A percentile compares a stretch with the other conserved stretches of the same genome.
phyloP scores from a whole-genome alignment of 23 tunicate species.

The Trididemnum nubilum region DNA sequence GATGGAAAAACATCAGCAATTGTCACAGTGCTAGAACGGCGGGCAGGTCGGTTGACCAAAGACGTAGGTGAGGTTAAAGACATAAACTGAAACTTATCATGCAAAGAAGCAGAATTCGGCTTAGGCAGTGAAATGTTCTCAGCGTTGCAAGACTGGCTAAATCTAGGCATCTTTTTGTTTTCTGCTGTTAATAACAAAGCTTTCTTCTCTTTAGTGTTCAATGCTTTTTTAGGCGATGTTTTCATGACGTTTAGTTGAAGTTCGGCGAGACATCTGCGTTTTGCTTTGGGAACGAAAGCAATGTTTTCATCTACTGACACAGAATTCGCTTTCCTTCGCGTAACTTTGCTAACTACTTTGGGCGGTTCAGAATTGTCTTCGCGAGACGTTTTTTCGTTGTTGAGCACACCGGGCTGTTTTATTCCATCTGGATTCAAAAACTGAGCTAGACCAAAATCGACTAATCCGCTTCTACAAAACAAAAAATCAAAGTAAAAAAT shows the following conservation, averaged over 20 bases:
- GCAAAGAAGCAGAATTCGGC: not conserved
- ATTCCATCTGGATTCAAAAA: not conserved
- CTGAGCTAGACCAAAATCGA: conserved; percentile 91
- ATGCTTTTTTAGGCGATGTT: not conserved
- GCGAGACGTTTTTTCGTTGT: not conserved
- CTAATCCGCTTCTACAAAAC: conserved; percentile 61
- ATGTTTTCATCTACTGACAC: not conserved
- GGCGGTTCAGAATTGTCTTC: not conserved
- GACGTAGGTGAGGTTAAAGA: conserved; percentile 24
- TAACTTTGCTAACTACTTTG: not conserved
- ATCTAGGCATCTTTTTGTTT: not conserved
- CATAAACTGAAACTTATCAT: conserved; percentile 7
- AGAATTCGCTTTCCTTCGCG: not conserved
- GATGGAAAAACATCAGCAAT: conserved; percentile 61
- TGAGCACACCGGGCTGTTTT: not conserved
- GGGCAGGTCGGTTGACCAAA: not conserved
- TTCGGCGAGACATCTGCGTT: conserved; percentile 50
- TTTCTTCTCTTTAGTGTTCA: not conserved
- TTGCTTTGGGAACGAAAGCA: conserved; percentile 27
- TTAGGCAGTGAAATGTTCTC: conserved; percentile 14
- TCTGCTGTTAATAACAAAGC: no score
- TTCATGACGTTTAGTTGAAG: conserved; percentile 32
- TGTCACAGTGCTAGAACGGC: conserved; percentile 22
- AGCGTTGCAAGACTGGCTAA: conserved; percentile 12
- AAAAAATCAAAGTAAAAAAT: no score